Evolutionary conservation across 2,113 vertebrate species (phyloP), one percentile per base, ranked within the genome.

Genomic region (Semnornis frantzii): DNA sequence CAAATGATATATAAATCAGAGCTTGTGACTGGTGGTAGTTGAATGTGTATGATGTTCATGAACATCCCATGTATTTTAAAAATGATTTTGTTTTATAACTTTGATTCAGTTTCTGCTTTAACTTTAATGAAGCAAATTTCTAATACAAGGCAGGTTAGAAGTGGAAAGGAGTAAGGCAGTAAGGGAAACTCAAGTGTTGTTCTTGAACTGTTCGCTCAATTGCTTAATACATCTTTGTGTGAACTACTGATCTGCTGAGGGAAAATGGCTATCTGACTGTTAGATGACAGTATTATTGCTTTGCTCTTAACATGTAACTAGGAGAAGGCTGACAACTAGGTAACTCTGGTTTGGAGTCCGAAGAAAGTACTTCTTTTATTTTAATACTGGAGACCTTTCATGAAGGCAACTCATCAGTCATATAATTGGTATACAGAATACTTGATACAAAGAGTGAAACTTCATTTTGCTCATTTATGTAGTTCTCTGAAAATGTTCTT

Each of bases 21-120:
- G 24, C 10, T 57, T 91, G 30, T 80, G 52, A 31, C 37, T 74
- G 5, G n/a, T 39, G 9, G 42, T 18, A 73, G 30, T 5, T 93
- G 30, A 66, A 13, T 18, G 6, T 25, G 42, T 37, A 44, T 54
- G 12, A 18, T 44, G 11, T 34, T 57, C 0, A 0, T 46, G n/a
- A 90, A 48, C 3, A 1, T 70, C 34, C 64, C 33, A 33, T 34
- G 9, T 28, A 7, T 30, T 33, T 10, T 16, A 30, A 4, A 59
- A 52, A 64, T 13, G 11, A 62, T 82, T 87, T 64, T 55, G 4
- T 59, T 82, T 71, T 42, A 15, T 59, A 88, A 57, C 64, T 75
- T 34, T 84, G n/a, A 72, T 73, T 86, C 3, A 27, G 39, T 55
- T 80, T 96, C 44, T 78, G 12, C 30, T 72, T 93, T 72, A 88